Percentiles rank a stretch among this genome's conserved stretches.
Conservation (phyloP, 2,888 invertebrate genomes). For the Diabrotica balteata region DNA sequence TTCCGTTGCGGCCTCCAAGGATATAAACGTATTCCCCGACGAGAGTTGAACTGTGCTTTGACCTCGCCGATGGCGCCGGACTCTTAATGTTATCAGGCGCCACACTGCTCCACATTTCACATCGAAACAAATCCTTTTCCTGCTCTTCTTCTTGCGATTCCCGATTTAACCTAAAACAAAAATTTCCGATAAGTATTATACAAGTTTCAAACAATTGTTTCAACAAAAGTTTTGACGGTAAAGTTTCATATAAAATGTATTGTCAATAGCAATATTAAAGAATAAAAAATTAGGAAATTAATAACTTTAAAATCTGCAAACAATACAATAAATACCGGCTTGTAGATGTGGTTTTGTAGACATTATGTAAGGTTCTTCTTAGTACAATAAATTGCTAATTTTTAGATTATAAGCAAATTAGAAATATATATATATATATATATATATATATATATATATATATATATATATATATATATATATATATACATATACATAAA, state of each 20-base stretch:
- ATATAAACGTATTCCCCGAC: constrained; percentile 81
- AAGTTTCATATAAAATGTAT: neutral
- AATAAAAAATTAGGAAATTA: neutral
- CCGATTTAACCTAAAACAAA: constrained; percentile 8
- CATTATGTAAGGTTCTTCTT: too few species aligned
- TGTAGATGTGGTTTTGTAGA: too few species aligned
- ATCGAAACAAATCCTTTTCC: constrained; percentile 9
- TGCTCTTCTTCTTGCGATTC: neutral
- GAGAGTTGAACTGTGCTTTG: constrained; percentile 83
- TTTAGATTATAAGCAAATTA: too few species aligned
- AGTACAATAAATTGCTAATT: too few species aligned
- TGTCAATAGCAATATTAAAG: neutral
- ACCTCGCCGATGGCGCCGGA: constrained; percentile 73
- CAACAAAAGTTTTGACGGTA: neutral
- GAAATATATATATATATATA: too few species aligned
- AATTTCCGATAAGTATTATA: neutral
- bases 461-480: too few species aligned
- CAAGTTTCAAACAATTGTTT: too few species aligned
- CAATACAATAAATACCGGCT: too few species aligned
- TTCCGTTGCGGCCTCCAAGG: constrained; percentile 83
- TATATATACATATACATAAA: too few species aligned
- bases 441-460: too few species aligned
- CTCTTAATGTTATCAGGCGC: constrained; percentile 63
- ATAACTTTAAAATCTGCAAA: too few species aligned
- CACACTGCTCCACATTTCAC: constrained; percentile 68